phyloP scores from a whole-genome alignment of 2,113 vertebrate genomes.

The Ophiodon elongatus region DNA sequence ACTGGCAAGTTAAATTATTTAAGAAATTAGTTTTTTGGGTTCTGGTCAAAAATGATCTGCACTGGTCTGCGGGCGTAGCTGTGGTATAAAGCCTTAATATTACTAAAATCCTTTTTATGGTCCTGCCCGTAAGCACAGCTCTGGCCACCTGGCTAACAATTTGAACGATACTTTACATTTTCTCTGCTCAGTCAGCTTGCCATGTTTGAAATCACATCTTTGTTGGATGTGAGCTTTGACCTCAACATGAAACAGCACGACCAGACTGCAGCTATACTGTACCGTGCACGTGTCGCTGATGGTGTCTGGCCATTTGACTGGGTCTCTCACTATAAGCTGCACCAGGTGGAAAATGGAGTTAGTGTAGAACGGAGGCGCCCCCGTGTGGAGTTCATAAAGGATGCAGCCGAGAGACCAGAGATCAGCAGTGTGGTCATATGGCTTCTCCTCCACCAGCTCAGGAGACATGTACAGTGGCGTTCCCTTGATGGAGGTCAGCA shows the following conservation, averaged over 20 bases:
- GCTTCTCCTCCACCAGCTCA: conserved; percentile 94
- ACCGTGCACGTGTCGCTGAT: conserved; percentile 92
- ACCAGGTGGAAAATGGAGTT: conserved; percentile 96
- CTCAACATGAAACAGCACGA: not conserved
- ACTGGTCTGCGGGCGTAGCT: not conserved
- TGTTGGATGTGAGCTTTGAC: not conserved
- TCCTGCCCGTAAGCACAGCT: not conserved
- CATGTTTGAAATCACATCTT: not conserved
- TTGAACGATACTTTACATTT: not conserved
- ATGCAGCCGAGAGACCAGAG: conserved; percentile 98
- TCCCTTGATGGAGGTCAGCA: conserved; percentile 97
- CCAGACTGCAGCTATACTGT: conserved; percentile 26
- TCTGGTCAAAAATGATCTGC: not conserved
- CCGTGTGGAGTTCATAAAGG: conserved; percentile 94
- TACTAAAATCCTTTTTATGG: not conserved
- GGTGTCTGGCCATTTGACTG: conserved; percentile 90
- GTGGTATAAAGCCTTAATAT: not conserved
- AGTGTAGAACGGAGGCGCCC: conserved; percentile 95
- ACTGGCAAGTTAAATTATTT: not conserved
- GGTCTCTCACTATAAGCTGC: conserved; percentile 90
- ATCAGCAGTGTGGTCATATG: conserved; percentile 95
- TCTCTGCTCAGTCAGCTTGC: not conserved
- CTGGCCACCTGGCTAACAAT: not conserved
- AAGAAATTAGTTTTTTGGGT: not conserved
- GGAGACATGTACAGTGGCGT: conserved; percentile 98